A percentile compares a stretch with the other conserved stretches of the same genome.
These are phyloP conservation scores for Zaprionus taronus DNA, from an alignment of 1,140 invertebrate species.

Conservation along the genomic window DNA sequence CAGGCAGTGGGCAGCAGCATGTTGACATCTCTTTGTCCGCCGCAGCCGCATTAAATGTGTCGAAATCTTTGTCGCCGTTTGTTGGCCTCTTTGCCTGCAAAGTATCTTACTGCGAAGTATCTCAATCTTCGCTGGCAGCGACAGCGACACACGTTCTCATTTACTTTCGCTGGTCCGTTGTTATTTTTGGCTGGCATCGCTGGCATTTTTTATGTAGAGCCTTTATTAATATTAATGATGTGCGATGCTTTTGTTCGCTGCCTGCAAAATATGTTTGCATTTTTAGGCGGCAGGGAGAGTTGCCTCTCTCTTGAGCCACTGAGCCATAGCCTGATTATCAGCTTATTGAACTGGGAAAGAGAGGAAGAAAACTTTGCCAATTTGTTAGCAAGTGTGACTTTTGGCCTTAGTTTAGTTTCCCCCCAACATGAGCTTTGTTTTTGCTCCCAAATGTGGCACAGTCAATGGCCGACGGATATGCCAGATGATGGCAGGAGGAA, in stretches of 20 bases:
- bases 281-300: neutral
- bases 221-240: conserved; percentile 82
- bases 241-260: conserved; percentile 49
- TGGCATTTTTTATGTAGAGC: conserved; percentile 68
- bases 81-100: conserved; percentile 43
- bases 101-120: conserved; percentile 26
- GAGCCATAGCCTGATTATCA: conserved; percentile 16
- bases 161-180: conserved; percentile 50
- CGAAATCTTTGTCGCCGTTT: conserved; percentile 52
- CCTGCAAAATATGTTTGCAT: conserved; percentile 57
- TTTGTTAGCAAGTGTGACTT: conserved; percentile 16
- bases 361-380: conserved; percentile 15
- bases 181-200: conserved; percentile 63
- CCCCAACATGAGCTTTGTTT: conserved; percentile 12
- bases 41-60: conserved; percentile 51
- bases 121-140: conserved; percentile 5
- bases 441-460: conserved; percentile 20
- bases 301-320: conserved; percentile 1
- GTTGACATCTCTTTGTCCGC: conserved; percentile 68
- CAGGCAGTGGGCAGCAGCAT: conserved; percentile 37
- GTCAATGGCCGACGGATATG: neutral
- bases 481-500: neutral
- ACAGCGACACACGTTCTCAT: conserved; percentile 27
- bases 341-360: conserved; percentile 10
- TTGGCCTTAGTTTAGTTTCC: neutral